Evolutionary conservation across 2,113 vertebrate species (phyloP).

Genomic region (Cyanoderma ruficeps): DNA sequence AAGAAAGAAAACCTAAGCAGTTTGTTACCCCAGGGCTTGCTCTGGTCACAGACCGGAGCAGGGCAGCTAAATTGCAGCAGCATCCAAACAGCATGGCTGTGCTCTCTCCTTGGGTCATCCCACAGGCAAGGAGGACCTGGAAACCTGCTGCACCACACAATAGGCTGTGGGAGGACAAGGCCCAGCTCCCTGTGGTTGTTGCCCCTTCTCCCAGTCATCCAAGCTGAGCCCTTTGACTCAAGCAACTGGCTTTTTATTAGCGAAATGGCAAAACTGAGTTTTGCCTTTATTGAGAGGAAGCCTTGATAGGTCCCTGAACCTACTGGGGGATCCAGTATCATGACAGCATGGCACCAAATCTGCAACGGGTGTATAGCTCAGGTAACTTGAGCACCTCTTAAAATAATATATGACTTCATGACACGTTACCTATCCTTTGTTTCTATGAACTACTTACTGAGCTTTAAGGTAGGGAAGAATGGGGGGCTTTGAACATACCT

Average conservation of each 20-base stretch:
- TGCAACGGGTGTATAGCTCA: neutral
- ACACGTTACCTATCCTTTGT: neutral
- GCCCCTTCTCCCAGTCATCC: neutral
- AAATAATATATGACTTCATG: neutral
- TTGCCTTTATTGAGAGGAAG: neutral
- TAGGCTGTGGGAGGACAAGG: neutral
- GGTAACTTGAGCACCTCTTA: neutral
- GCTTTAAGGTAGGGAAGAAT: neutral
- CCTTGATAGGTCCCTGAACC: neutral
- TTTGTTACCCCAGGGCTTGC: neutral
- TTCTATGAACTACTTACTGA: neutral
- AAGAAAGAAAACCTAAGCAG: neutral
- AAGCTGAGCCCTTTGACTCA: neutral
- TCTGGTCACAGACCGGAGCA: neutral
- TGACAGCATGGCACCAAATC: neutral
- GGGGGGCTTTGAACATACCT: neutral
- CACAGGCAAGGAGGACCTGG: neutral
- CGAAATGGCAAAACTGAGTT: neutral
- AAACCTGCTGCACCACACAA: neutral
- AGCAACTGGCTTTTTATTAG: neutral
- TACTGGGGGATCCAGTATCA: neutral
- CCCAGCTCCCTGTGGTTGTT: neutral
- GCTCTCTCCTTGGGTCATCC: neutral
- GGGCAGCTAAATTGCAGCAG: neutral
- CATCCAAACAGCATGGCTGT: neutral